Conservation (phyloP, 2,113 vertebrate species). For the Oncorhynchus masou region DNA sequence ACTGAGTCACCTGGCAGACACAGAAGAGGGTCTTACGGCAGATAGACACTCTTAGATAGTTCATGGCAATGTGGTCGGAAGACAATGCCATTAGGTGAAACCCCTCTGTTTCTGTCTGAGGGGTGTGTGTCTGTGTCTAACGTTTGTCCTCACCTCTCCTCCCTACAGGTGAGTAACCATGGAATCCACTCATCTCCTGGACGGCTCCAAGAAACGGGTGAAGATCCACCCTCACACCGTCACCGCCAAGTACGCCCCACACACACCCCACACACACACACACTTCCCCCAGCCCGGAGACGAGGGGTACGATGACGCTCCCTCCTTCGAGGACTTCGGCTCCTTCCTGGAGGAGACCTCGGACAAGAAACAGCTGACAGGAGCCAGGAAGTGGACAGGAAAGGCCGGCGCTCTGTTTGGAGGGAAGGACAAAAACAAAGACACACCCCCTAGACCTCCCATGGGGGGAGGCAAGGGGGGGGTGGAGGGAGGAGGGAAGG, state of each 20-base stretch:
- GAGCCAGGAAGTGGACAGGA: conserved; percentile 75
- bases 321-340: conserved; percentile 80
- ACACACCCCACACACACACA: conserved; percentile 63
- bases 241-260: conserved; percentile 88
- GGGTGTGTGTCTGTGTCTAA: neutral
- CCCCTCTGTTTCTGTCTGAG: neutral
- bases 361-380: conserved; percentile 79
- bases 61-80: neutral
- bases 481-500: conserved; percentile 49
- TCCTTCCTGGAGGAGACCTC: conserved; percentile 86
- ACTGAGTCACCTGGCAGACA: neutral
- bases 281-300: conserved; percentile 92
- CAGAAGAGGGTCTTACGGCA: neutral
- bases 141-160: conserved; percentile 17
- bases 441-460: conserved; percentile 29
- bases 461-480: conserved; percentile 51
- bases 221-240: conserved; percentile 95
- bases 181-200: conserved; percentile 80
- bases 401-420: conserved; percentile 77
- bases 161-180: conserved; percentile 71
- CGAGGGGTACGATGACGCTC: conserved; percentile 82
- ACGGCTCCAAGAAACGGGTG: conserved; percentile 85
- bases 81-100: neutral
- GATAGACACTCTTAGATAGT: no score
- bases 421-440: conserved; percentile 71